Conservation (phyloP, 2,888 invertebrate species). For the Enoplolaimus lenunculus region DNA sequence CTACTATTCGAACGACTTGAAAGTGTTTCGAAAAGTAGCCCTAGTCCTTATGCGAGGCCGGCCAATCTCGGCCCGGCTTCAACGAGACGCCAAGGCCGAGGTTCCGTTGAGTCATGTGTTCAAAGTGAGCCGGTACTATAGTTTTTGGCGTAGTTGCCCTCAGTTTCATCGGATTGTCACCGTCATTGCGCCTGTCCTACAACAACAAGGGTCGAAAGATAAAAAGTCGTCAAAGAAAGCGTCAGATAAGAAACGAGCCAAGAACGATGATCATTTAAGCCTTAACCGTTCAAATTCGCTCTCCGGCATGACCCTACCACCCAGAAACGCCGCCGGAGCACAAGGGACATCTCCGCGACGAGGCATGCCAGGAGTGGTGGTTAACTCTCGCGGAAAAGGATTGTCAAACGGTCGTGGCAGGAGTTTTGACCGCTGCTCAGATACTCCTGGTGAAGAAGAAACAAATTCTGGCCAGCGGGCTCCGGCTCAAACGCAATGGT, state of each 20-base stretch:
- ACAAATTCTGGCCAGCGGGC: background rate
- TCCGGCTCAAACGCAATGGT: background rate
- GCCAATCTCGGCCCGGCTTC: slow-evolving; percentile 15
- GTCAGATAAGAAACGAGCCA: slow-evolving; percentile 23
- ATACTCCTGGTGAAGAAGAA: background rate
- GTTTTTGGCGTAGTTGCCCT: slow-evolving; percentile 40
- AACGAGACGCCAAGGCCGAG: slow-evolving; percentile 20
- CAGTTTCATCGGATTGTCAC: slow-evolving; percentile 40
- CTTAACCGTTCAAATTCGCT: too few species aligned
- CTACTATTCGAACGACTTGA: slow-evolving; percentile 34
- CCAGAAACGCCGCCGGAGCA: background rate
- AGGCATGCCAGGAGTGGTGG: background rate
- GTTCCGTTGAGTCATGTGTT: slow-evolving; percentile 30
- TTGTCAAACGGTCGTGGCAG: too few species aligned
- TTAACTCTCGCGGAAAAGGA: too few species aligned
- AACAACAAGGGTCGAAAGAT: too few species aligned
- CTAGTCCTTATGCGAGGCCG: slow-evolving; percentile 35
- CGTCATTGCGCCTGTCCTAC: slow-evolving; percentile 36
- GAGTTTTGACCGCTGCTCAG: too few species aligned
- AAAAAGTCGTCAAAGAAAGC: too few species aligned
- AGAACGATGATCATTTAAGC: too few species aligned
- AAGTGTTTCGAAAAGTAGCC: slow-evolving; percentile 37
- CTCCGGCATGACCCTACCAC: too few species aligned
- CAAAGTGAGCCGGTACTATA: slow-evolving; percentile 37
- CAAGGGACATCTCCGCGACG: background rate